These are phyloP conservation scores for Drosophila cognata DNA, from an alignment of 2,888 invertebrate species.

Conservation along the genomic window DNA sequence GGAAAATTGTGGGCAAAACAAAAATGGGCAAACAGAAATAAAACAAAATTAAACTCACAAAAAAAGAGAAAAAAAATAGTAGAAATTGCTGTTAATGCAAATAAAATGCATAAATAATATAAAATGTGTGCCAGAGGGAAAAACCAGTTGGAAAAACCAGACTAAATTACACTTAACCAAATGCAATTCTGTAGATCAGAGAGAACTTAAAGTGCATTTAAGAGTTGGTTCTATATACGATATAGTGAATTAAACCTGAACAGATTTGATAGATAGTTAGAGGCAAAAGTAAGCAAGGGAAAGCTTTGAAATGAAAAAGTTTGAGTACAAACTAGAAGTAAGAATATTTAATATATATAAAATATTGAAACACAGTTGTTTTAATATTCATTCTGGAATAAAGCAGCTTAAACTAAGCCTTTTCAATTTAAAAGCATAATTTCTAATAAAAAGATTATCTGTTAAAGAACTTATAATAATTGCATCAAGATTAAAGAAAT, in stretches of 20 bases:
- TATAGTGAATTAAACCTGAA: neutral
- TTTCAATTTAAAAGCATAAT: neutral
- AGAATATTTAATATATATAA: neutral
- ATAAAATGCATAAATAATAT: conserved; percentile 32
- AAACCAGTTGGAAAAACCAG: neutral
- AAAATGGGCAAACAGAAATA: conserved; percentile 36
- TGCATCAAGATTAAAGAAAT: neutral
- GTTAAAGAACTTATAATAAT: neutral
- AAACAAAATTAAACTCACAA: conserved; percentile 33
- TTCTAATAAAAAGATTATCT: neutral
- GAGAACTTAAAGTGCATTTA: neutral
- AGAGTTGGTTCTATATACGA: neutral
- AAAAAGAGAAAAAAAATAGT: conserved; percentile 49
- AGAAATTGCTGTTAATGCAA: conserved; percentile 60
- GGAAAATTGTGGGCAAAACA: conserved; percentile 60
- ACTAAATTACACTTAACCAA: neutral
- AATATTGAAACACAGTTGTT: neutral
- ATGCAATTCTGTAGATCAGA: neutral
- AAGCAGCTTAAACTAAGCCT: neutral
- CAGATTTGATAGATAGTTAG: neutral
- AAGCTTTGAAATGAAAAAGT: neutral
- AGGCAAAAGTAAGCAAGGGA: neutral
- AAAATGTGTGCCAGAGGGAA: conserved; percentile 1
- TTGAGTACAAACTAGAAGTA: neutral
- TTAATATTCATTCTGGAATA: neutral